Percentiles rank a stretch among this genome's conserved stretches.
Evolutionary conservation across 2,888 invertebrate genomes (phyloP).

Genomic region (Acronicta leporina): DNA sequence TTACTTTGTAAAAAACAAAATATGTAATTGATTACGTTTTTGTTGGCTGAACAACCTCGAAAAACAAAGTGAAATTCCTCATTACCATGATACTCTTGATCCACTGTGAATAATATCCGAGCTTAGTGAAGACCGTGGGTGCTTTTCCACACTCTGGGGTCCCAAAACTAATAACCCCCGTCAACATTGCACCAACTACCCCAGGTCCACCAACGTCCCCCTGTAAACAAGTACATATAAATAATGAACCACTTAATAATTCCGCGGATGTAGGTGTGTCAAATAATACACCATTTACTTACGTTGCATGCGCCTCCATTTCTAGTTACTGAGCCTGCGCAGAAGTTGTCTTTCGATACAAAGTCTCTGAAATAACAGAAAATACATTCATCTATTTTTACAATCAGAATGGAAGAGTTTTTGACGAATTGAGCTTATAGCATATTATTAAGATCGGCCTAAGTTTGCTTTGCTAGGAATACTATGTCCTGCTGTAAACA

Average conservation of each 20-base stretch:
- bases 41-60: no score
- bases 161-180: slow-evolving; percentile 49
- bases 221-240: slow-evolving; percentile 42
- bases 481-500: no score
- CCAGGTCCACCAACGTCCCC: slow-evolving; percentile 64
- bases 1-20: no score
- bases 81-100: slow-evolving; percentile 29
- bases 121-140: slow-evolving; percentile 49
- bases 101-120: slow-evolving; percentile 42
- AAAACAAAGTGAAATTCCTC: background rate
- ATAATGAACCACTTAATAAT: background rate
- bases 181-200: slow-evolving; percentile 19
- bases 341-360: slow-evolving; percentile 63
- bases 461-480: no score
- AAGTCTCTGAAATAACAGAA: slow-evolving; percentile 58
- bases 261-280: no score
- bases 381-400: no score
- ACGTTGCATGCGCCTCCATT: slow-evolving; percentile 68
- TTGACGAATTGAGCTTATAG: no score
- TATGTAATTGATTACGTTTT: no score
- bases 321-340: slow-evolving; percentile 58
- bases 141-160: slow-evolving; percentile 23
- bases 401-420: no score
- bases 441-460: no score
- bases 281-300: slow-evolving; percentile 31